phyloP scores from a whole-genome alignment of 2,113 vertebrate genomes.

The Melanotaenia duboulayi region DNA sequence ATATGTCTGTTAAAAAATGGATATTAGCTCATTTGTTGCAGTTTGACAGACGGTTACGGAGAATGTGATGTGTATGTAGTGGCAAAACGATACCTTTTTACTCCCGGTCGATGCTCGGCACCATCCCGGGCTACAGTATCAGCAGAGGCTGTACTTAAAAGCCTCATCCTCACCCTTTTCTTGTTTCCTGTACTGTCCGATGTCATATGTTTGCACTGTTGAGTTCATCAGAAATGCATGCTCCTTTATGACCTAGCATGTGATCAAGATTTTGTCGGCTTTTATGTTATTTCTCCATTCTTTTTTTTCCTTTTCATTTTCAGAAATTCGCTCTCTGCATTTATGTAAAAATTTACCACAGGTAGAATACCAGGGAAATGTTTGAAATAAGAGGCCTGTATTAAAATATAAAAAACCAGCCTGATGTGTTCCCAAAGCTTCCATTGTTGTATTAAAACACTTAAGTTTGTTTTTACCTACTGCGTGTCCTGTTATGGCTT shows the following conservation, averaged over 20 bases:
- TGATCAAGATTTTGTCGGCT: constrained; percentile 25
- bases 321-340: constrained; percentile 51
- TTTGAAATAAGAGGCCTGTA: constrained; percentile 45
- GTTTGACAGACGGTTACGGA: constrained; percentile 83
- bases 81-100: constrained; percentile 66
- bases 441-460: not conserved
- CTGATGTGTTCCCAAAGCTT: constrained; percentile 25
- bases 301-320: constrained; percentile 42
- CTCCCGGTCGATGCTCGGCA: constrained; percentile 46
- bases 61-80: constrained; percentile 51
- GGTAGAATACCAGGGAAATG: constrained; percentile 44
- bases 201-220: constrained; percentile 47
- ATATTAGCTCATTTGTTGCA: constrained; percentile 86
- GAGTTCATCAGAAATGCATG: constrained; percentile 61
- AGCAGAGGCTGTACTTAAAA: constrained; percentile 39
- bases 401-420: constrained; percentile 33
- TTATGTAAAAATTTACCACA: constrained; percentile 23
- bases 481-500: constrained; percentile 48
- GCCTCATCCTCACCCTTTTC: constrained; percentile 37
- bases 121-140: constrained; percentile 41
- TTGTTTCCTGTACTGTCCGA: constrained; percentile 15
- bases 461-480: constrained; percentile 33
- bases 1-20: constrained; percentile 85
- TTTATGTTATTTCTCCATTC: constrained; percentile 8
- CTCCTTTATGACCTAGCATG: constrained; percentile 55